These are phyloP conservation scores for Myripristis murdjan DNA, from an alignment of 2,797 vertebrate genomes.

Conservation along the genomic window DNA sequence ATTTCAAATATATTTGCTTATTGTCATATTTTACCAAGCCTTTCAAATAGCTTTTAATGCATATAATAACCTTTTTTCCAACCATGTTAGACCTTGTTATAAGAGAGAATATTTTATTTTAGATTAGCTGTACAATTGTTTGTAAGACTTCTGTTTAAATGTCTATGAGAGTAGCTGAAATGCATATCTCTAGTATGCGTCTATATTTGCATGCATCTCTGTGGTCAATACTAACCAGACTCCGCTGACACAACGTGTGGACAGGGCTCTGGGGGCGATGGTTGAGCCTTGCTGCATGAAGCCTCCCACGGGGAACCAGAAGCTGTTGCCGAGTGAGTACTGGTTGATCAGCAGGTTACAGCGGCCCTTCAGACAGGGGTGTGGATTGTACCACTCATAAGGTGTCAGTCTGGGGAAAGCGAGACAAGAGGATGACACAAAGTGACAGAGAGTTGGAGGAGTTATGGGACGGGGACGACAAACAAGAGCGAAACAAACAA, in stretches of 20 bases:
- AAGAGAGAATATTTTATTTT: too few species aligned
- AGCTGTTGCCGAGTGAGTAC: constrained; percentile 97
- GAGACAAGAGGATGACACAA: constrained; percentile 28
- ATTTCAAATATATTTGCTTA: too few species aligned
- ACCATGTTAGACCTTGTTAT: too few species aligned
- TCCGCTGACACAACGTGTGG: constrained; percentile 97
- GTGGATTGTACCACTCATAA: constrained; percentile 99
- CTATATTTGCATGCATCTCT: background rate
- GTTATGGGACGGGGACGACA: background rate
- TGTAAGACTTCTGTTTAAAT: too few species aligned
- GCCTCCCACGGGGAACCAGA: constrained; percentile 98
- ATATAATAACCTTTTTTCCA: too few species aligned
- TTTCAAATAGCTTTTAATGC: too few species aligned
- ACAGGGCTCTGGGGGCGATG: constrained; percentile 95
- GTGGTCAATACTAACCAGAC: constrained; percentile 91
- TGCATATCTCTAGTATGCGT: background rate
- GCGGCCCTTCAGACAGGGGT: constrained; percentile 94
- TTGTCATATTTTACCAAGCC: too few species aligned
- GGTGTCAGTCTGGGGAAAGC: constrained; percentile 90
- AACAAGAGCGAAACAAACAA: constrained; percentile 20
- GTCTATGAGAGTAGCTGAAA: too few species aligned
- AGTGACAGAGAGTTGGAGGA: constrained; percentile 13
- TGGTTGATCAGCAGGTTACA: constrained; percentile 97
- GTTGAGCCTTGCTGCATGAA: constrained; percentile 99
- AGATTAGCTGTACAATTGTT: too few species aligned